phyloP scores from a whole-genome alignment of 1,140 invertebrate species.

The Geopemphigus sp. region DNA sequence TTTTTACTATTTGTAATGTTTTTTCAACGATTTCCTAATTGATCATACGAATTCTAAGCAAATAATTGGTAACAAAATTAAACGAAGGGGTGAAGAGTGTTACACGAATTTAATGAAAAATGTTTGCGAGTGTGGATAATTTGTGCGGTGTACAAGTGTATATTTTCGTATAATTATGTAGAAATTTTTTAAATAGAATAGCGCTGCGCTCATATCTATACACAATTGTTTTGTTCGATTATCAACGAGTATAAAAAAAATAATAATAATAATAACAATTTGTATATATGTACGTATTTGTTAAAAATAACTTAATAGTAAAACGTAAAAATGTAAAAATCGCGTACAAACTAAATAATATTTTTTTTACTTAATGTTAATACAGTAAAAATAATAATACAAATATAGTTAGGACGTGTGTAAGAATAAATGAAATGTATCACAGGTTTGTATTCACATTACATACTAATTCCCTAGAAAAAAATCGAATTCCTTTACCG shows the following conservation, averaged over 20 bases:
- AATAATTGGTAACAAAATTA: neutral
- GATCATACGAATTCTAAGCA: neutral
- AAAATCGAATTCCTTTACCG: constrained; percentile 26
- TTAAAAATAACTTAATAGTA: constrained; percentile 36
- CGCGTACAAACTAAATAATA: constrained; percentile 46
- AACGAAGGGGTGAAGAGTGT: neutral
- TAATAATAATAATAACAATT: constrained; percentile 3
- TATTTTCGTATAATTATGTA: neutral
- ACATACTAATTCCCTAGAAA: constrained; percentile 6
- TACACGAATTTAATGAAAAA: neutral
- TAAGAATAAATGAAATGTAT: constrained; percentile 45
- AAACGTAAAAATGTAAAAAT: constrained; percentile 46
- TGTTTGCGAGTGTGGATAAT: no score
- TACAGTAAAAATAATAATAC: constrained; percentile 32
- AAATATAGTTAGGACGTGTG: constrained; percentile 43
- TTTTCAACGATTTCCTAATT: neutral
- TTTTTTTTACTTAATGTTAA: constrained; percentile 44
- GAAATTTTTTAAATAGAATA: neutral
- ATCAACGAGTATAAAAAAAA: neutral
- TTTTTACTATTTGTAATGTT: neutral
- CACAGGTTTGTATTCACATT: constrained; percentile 40
- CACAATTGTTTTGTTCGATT: neutral
- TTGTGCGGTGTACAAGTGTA: neutral
- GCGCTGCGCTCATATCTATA: neutral
- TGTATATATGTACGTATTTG: constrained; percentile 7